Conservation (phyloP, 1,140 invertebrate species). For the Dufourea novaeangliae region DNA sequence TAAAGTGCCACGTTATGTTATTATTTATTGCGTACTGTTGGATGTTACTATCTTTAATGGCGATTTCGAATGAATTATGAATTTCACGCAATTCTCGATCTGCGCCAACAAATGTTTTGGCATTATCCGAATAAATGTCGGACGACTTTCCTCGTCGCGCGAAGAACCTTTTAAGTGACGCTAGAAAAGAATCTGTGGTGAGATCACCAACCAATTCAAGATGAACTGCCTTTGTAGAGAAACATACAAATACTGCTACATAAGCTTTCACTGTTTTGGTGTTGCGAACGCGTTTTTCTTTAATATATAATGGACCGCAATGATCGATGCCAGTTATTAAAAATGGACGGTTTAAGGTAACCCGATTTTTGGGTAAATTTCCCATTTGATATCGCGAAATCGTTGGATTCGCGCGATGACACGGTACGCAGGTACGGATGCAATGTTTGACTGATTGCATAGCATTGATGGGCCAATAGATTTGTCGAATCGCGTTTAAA, state of each 20-base stretch:
- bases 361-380: background rate
- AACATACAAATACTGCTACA: too few relatives aligned
- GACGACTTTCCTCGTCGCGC: background rate
- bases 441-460: too few relatives aligned
- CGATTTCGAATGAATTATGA: too few relatives aligned
- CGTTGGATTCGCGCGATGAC: background rate
- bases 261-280: too few relatives aligned
- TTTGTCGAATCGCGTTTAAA: background rate
- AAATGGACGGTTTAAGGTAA: background rate
- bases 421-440: background rate
- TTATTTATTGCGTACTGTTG: background rate
- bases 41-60: too few relatives aligned
- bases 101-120: background rate
- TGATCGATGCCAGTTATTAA: background rate
- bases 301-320: background rate
- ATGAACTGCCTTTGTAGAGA: too few relatives aligned
- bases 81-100: background rate
- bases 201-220: constrained; percentile 70
- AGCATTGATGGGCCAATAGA: background rate
- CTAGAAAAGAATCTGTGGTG: background rate
- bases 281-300: too few relatives aligned
- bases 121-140: background rate
- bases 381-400: background rate
- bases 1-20: background rate
- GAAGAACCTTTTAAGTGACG: background rate